Conservation (phyloP, 2,888 invertebrate species). For the Lapara coniferarum region DNA sequence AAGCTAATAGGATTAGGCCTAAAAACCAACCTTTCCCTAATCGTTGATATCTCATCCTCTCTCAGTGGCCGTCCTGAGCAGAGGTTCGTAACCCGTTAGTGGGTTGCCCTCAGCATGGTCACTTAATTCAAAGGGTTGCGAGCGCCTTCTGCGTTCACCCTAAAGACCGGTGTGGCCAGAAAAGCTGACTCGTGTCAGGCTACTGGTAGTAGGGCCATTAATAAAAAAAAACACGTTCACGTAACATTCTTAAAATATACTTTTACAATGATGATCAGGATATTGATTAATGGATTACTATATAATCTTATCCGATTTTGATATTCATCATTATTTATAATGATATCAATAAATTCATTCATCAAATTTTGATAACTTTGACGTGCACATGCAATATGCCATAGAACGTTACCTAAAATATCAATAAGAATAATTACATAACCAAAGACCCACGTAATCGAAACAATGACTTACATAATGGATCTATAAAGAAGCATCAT, state of each 20-base stretch:
- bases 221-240: no score
- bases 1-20: no score
- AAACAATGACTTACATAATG: conserved; percentile 16
- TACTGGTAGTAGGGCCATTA: no score
- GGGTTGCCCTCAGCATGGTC: no score
- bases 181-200: no score
- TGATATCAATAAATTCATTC: conserved; percentile 27
- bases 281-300: conserved; percentile 17
- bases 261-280: background rate
- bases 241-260: background rate
- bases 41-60: no score
- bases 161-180: no score
- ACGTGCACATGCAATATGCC: background rate
- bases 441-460: background rate
- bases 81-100: no score
- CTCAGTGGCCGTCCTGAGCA: no score
- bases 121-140: no score
- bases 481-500: conserved; percentile 5
- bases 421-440: conserved; percentile 8
- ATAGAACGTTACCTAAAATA: background rate
- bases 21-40: no score
- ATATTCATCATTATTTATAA: conserved; percentile 16
- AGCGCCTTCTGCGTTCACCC: no score
- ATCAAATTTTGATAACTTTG: conserved; percentile 27
- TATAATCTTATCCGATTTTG: conserved; percentile 17